A percentile compares a stretch with the other conserved stretches of the same genome.
phyloP scores from a whole-genome alignment of 2,113 vertebrate species.

The Anolis carolinensis region DNA sequence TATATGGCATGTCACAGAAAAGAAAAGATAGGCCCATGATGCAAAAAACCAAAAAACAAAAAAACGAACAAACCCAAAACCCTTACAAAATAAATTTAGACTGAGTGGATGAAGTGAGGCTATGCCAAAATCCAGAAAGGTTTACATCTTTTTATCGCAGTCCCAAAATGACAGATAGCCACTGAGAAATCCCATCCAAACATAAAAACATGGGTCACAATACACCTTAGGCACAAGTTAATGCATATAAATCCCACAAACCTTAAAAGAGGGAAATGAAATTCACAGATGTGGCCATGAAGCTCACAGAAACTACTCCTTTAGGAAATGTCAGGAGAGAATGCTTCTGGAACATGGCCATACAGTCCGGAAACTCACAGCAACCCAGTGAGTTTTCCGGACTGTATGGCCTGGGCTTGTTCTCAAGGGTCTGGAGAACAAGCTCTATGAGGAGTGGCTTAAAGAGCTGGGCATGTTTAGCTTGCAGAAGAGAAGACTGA shows the following conservation, averaged over 20 bases:
- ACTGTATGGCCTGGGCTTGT: too few species aligned
- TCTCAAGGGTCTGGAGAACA: too few species aligned
- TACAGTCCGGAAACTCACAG: too few species aligned
- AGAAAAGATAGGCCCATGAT: not conserved
- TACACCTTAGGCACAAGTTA: not conserved
- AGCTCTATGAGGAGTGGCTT: too few species aligned
- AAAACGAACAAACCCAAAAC: too few species aligned
- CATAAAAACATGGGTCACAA: not conserved
- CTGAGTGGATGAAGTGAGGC: not conserved
- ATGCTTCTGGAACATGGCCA: too few species aligned
- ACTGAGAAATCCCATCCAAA: not conserved
- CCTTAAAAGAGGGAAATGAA: not conserved
- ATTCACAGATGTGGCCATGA: not conserved
- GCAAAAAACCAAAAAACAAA: too few species aligned
- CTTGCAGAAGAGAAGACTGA: too few species aligned
- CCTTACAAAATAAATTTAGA: not conserved
- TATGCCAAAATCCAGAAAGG: not conserved
- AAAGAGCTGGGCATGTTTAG: too few species aligned
- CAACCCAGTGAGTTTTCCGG: too few species aligned
- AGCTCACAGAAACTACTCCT: not conserved
- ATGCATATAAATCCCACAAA: not conserved
- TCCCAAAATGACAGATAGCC: not conserved
- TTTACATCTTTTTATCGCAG: not conserved
- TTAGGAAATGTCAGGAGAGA: too few species aligned
- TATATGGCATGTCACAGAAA: not conserved